Percentiles rank a stretch among this genome's conserved stretches.
These are phyloP conservation scores for Phyllostomus discolor DNA, from an alignment of 2,113 vertebrate species.

Conservation along the genomic window DNA sequence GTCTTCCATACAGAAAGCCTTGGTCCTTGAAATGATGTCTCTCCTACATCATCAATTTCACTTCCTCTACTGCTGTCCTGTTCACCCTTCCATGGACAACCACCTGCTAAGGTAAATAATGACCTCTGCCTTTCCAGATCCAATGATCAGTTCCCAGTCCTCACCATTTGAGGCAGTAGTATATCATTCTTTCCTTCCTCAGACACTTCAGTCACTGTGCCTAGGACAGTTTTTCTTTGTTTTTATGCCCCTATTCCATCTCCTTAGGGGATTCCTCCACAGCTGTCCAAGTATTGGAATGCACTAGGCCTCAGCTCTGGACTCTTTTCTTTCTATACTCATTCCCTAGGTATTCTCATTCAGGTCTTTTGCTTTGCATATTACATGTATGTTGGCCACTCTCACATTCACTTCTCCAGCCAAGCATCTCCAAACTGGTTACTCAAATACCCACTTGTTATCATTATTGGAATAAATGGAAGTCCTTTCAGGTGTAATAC, in stretches of 20 bases:
- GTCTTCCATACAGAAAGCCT: not conserved
- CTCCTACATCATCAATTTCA: not conserved
- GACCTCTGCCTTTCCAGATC: not conserved
- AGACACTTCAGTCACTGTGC: not conserved
- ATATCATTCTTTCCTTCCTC: too few species aligned
- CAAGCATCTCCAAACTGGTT: not conserved
- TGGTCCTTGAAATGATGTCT: not conserved
- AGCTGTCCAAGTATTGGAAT: too few species aligned
- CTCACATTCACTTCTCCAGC: not conserved
- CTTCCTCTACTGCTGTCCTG: not conserved
- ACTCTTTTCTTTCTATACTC: not conserved
- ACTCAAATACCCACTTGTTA: not conserved
- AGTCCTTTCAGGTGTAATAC: not conserved
- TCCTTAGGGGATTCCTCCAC: too few species aligned
- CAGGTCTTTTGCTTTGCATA: not conserved
- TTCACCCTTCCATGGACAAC: not conserved
- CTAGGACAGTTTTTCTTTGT: not conserved
- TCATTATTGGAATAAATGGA: not conserved
- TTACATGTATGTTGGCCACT: too few species aligned
- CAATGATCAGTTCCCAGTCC: not conserved
- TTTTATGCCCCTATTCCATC: accelerated
- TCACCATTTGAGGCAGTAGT: not conserved
- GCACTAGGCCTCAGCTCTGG: not conserved
- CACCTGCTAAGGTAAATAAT: not conserved
- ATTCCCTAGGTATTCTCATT: not conserved